These are phyloP conservation scores for Yponomeuta cagnagella DNA, from an alignment of 2,888 invertebrate species.

Conservation along the genomic window DNA sequence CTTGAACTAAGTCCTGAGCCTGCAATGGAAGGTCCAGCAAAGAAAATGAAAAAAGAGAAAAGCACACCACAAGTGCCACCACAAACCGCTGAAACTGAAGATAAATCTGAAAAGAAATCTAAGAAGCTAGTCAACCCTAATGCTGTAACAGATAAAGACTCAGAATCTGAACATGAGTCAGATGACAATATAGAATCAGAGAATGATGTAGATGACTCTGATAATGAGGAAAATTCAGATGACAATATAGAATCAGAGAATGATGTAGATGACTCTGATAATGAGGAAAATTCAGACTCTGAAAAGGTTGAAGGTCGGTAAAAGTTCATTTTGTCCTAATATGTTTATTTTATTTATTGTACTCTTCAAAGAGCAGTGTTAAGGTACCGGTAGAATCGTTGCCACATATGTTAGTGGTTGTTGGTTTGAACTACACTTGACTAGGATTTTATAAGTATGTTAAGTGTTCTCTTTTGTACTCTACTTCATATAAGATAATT, in stretches of 20 bases:
- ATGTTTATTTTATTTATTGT: background rate
- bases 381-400: too few relatives aligned
- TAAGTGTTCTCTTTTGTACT: too few relatives aligned
- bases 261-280: conserved; percentile 46
- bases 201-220: conserved; percentile 45
- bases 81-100: conserved; percentile 31
- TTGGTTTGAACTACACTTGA: too few relatives aligned
- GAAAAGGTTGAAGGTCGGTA: conserved; percentile 22
- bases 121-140: conserved; percentile 43
- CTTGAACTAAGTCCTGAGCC: background rate
- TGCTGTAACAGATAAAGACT: conserved; percentile 59
- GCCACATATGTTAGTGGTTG: too few relatives aligned
- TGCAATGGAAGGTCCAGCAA: conserved; percentile 15
- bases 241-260: conserved; percentile 62
- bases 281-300: conserved; percentile 45
- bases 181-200: conserved; percentile 64
- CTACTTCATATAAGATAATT: too few relatives aligned
- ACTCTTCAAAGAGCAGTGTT: too few relatives aligned
- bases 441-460: too few relatives aligned
- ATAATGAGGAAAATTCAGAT: conserved; percentile 51
- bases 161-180: conserved; percentile 67
- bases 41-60: conserved; percentile 36
- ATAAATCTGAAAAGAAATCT: conserved; percentile 15
- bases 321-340: background rate
- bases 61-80: conserved; percentile 29